Base-by-base conservation (phyloP, 2,888 invertebrate genomes). In the Smittia sp. region DNA sequence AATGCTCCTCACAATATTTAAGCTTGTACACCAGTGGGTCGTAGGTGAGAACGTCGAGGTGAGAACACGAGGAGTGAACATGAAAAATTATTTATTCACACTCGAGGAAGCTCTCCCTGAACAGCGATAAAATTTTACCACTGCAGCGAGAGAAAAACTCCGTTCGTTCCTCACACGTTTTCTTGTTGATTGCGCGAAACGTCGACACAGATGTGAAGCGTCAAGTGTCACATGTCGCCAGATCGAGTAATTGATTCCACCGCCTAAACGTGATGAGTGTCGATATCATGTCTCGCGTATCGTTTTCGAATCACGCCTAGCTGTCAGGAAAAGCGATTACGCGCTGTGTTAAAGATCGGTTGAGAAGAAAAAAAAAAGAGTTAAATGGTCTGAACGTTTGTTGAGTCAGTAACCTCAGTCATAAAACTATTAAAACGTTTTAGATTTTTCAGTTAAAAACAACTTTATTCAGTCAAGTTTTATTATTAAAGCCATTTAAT, bases 31-130 rank as follows among this genome's bases (percentile, higher is more conserved):
- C 32, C 3, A 32, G n/a, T n/a, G n/a, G n/a, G n/a, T n/a, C n/a
- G n/a, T n/a, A 32, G 32, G 3, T 9, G 32, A 9, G 32, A 9
- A 6, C 32, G 32, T 32, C 32, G 32, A 32, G 32, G 32, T 9
- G 32, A 32, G 32, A 32, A 32, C 4, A 32, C 4, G 9, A 32
- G 32, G 32, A 32, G 46, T 7, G 46, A 46, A 32, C 32, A 32
- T n/a, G 11, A 46, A 46, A 46, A 46, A 46, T 46, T 46, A 15
- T 46, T 46, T 46, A 46, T 46, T 46, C n/a, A 46, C 46, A 46
- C 11, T 2, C 11, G 15, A 46, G 46, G 46, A 15, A 46, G 11
- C 46, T 2, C 11, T 46, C 46, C 46, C 46, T 3, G 11, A 46
- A 46, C n/a, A 15, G 15, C n/a, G 46, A 46, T 46, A 46, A 46